Evolutionary conservation across 1,140 invertebrate genomes (phyloP).

Genomic region (Musca domestica): DNA sequence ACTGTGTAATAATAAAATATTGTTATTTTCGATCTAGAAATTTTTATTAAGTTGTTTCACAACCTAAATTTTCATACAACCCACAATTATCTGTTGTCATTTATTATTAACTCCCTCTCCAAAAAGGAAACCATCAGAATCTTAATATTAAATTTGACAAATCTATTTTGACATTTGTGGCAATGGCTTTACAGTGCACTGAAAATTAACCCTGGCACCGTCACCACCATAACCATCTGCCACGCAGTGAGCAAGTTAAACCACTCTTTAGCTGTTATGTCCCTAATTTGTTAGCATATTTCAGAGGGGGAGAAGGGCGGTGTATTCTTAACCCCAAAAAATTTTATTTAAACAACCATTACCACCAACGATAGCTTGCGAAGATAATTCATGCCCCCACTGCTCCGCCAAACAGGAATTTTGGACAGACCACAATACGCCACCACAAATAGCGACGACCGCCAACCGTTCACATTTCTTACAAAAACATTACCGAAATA

Average conservation of each 20-base stretch:
- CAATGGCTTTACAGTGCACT: neutral
- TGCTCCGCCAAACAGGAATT: too few species aligned
- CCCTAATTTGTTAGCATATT: constrained; percentile 7
- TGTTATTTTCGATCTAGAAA: too few species aligned
- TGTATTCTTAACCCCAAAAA: constrained; percentile 5
- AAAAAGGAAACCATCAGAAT: neutral
- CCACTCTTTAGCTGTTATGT: constrained; percentile 14
- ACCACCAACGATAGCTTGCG: too few species aligned
- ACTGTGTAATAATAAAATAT: too few species aligned
- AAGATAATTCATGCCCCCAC: too few species aligned
- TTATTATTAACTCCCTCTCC: neutral
- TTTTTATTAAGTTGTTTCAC: too few species aligned
- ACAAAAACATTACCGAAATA: constrained; percentile 11
- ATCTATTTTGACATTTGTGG: constrained; percentile 26
- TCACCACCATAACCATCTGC: neutral
- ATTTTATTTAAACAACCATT: neutral
- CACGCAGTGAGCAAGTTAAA: constrained; percentile 2
- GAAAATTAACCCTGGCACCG: neutral
- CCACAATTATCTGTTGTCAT: too few species aligned
- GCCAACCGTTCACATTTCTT: neutral
- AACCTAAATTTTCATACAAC: too few species aligned
- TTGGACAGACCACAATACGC: too few species aligned
- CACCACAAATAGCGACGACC: neutral
- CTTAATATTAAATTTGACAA: constrained; percentile 26
- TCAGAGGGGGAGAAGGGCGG: too few species aligned